Evolutionary conservation across 2,888 invertebrate genomes (phyloP).

Genomic region (Trisateles emortualis): DNA sequence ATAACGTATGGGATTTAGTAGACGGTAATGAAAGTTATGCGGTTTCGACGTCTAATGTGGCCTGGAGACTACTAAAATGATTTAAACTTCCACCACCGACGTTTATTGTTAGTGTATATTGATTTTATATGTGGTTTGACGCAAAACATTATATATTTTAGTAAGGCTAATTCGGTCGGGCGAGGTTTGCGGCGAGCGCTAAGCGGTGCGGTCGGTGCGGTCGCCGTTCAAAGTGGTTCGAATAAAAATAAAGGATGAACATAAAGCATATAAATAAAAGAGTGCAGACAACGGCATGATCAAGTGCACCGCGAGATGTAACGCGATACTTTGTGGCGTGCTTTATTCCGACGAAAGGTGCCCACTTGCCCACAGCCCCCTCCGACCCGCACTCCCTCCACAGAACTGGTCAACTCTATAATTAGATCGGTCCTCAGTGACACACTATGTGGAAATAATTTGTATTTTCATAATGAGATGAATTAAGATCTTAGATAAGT

Average conservation of each 20-base stretch:
- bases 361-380: slow-evolving; percentile 25
- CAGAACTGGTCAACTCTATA: slow-evolving; percentile 64
- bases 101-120: slow-evolving; percentile 62
- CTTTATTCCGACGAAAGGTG: slow-evolving; percentile 63
- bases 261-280: slow-evolving; percentile 74
- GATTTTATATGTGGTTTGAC: slow-evolving; percentile 64
- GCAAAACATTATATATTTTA: slow-evolving; percentile 51
- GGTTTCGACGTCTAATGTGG: slow-evolving; percentile 38
- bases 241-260: slow-evolving; percentile 66
- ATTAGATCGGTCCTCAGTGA: slow-evolving; percentile 66
- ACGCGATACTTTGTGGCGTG: slow-evolving; percentile 76
- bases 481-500: slow-evolving; percentile 43
- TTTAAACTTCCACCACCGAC: slow-evolving; percentile 49
- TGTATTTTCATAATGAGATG: slow-evolving; percentile 45
- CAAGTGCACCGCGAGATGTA: slow-evolving; percentile 82
- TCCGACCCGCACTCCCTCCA: slow-evolving; percentile 36
- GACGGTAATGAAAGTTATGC: slow-evolving; percentile 53
- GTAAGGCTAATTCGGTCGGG: slow-evolving; percentile 56
- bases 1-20: slow-evolving; percentile 56
- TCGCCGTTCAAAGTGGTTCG: slow-evolving; percentile 69
- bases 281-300: slow-evolving; percentile 78
- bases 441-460: slow-evolving; percentile 48
- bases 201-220: slow-evolving; percentile 75
- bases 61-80: slow-evolving; percentile 41
- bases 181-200: slow-evolving; percentile 65